Conservation (phyloP, 2,113 vertebrate species). For the Salvelinus alpinus region DNA sequence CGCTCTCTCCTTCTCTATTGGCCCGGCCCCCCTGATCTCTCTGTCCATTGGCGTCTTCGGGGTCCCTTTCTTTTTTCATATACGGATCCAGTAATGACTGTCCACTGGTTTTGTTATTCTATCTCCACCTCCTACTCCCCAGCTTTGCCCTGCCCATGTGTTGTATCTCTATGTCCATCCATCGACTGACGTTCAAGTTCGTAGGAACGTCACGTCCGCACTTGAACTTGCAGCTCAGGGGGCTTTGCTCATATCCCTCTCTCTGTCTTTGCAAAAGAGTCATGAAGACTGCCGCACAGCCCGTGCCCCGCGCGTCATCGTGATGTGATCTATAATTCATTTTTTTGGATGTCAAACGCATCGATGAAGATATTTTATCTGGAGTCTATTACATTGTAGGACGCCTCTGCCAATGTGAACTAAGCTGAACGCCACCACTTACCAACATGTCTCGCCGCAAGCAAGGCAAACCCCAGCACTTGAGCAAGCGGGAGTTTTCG, state of each 20-base stretch:
- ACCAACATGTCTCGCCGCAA: slow-evolving; percentile 99
- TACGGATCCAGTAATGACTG: slow-evolving; percentile 91
- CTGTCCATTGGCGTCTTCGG: slow-evolving; percentile 80
- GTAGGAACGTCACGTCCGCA: slow-evolving; percentile 98
- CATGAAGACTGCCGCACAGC: slow-evolving; percentile 92
- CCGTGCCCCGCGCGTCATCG: slow-evolving; percentile 87
- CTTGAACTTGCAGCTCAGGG: slow-evolving; percentile 99
- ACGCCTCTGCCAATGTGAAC: slow-evolving; percentile 83
- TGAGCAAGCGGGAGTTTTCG: slow-evolving; percentile 99
- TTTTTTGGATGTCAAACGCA: slow-evolving; percentile 88
- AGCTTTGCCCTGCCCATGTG: slow-evolving; percentile 90
- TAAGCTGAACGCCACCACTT: slow-evolving; percentile 74
- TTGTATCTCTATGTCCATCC: slow-evolving; percentile 91
- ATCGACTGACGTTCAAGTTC: slow-evolving; percentile 99
- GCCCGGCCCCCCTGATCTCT: slow-evolving; percentile 73
- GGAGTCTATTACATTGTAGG: slow-evolving; percentile 87
- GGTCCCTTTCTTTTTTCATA: slow-evolving; percentile 75
- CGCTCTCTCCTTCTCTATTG: slow-evolving; percentile 31
- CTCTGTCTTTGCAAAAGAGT: slow-evolving; percentile 74
- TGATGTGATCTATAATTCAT: slow-evolving; percentile 88
- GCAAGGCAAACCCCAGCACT: slow-evolving; percentile 99
- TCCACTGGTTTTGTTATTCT: slow-evolving; percentile 90
- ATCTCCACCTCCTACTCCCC: slow-evolving; percentile 77
- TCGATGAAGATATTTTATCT: slow-evolving; percentile 95
- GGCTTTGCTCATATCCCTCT: slow-evolving; percentile 83